Conservation (phyloP, 1,140 invertebrate species). For the Meloidogyne floridensis region DNA sequence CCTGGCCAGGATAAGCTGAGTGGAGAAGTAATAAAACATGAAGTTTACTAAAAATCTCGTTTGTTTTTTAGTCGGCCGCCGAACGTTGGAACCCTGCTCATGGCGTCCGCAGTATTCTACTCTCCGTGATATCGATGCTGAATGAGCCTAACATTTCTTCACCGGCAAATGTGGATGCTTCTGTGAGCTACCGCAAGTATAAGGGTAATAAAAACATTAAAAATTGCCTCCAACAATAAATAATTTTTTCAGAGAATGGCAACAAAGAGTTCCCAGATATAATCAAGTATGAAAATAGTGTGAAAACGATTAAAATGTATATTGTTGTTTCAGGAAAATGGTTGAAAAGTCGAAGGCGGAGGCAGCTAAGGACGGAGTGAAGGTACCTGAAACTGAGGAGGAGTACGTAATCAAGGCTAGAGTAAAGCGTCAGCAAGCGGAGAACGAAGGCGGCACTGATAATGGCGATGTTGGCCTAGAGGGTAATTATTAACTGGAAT, state of each 20-base stretch:
- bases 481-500: neutral
- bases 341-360: slow-evolving; percentile 88
- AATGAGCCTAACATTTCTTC: slow-evolving; percentile 4
- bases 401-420: slow-evolving; percentile 92
- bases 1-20: neutral
- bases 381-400: slow-evolving; percentile 92
- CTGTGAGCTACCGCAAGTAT: slow-evolving; percentile 1
- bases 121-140: slow-evolving; percentile 21
- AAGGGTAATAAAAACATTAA: neutral
- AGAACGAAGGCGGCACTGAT: neutral
- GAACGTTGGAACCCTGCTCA: slow-evolving; percentile 20
- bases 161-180: slow-evolving; percentile 9
- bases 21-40: neutral
- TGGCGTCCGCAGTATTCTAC: slow-evolving; percentile 6
- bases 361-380: slow-evolving; percentile 92
- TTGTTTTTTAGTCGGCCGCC: neutral
- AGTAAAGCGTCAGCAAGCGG: neutral
- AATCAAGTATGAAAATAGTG: neutral
- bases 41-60: neutral
- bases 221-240: neutral
- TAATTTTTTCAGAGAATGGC: neutral
- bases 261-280: neutral
- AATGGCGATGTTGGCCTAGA: neutral
- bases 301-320: neutral
- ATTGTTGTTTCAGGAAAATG: slow-evolving; percentile 71